A percentile compares a stretch with the other conserved stretches of the same genome.
These are phyloP conservation scores for Kryptolebias ocellatus DNA, from an alignment of 2,797 vertebrate species.

Conservation along the genomic window DNA sequence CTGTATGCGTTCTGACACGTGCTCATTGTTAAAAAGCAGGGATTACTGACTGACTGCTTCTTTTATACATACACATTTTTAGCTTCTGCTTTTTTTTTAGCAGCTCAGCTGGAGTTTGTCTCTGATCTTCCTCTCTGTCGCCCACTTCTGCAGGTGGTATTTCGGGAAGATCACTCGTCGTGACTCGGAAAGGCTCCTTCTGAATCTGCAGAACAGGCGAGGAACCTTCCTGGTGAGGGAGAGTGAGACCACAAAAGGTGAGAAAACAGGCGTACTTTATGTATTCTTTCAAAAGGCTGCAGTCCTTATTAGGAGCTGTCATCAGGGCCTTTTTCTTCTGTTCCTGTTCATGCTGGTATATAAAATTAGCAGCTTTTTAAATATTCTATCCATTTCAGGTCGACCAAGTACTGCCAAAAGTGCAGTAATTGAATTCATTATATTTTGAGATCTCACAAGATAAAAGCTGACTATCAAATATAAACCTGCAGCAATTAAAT, in stretches of 20 bases:
- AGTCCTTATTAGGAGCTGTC: constrained; percentile 11
- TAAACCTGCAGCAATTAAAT: background rate
- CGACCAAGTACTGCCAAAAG: no score
- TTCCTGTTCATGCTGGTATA: constrained; percentile 3
- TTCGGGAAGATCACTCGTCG: constrained; percentile 96
- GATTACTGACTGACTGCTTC: background rate
- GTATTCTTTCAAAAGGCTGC: constrained; percentile 17
- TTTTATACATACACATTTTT: background rate
- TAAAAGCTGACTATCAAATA: background rate
- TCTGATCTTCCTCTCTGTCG: constrained; percentile 62
- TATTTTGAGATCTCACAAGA: background rate
- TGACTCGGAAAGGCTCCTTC: constrained; percentile 92
- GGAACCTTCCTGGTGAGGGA: constrained; percentile 96
- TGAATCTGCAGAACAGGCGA: constrained; percentile 90
- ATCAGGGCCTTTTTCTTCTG: background rate
- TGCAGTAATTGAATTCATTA: background rate
- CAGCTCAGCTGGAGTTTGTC: constrained; percentile 30
- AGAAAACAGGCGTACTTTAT: constrained; percentile 20
- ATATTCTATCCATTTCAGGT: background rate
- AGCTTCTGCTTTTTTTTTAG: constrained; percentile 32
- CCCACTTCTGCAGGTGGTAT: constrained; percentile 89
- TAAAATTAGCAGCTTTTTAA: constrained; percentile 2
- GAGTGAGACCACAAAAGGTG: constrained; percentile 98
- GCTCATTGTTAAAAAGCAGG: constrained; percentile 9
- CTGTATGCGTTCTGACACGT: constrained; percentile 1